These are phyloP conservation scores for Acarapis woodi DNA, from an alignment of 1,140 invertebrate genomes.

Conservation along the genomic window DNA sequence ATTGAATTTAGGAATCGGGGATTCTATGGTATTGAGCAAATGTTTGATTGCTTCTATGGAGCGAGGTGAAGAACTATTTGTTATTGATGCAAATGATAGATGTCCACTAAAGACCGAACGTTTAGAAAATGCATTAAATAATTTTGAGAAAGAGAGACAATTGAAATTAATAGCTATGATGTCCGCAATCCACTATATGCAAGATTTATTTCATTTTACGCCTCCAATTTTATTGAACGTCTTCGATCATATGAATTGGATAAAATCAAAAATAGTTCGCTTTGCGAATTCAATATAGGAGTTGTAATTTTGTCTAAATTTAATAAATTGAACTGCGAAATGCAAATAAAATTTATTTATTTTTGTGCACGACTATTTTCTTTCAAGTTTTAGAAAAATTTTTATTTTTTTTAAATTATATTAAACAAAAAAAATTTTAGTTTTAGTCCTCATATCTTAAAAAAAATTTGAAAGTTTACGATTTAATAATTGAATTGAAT, in stretches of 20 bases:
- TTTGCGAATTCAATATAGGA: slow-evolving; percentile 9
- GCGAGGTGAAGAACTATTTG: slow-evolving; percentile 28
- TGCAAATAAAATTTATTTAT: too few species aligned
- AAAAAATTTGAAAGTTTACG: too few species aligned
- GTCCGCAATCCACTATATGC: slow-evolving; percentile 8
- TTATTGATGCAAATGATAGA: background rate
- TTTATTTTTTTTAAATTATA: too few species aligned
- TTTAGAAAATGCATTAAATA: slow-evolving; percentile 2
- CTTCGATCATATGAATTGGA: slow-evolving; percentile 1
- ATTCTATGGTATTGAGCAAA: slow-evolving; percentile 39
- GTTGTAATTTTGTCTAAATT: too few species aligned
- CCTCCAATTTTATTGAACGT: slow-evolving; percentile 3
- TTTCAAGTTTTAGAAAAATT: too few species aligned
- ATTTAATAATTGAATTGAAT: too few species aligned
- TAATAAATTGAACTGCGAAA: too few species aligned
- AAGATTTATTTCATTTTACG: slow-evolving; percentile 3
- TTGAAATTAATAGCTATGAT: slow-evolving; percentile 10
- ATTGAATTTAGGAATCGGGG: slow-evolving; percentile 85
- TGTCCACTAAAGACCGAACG: too few species aligned
- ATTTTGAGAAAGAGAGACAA: slow-evolving; percentile 7
- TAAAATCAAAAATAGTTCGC: slow-evolving; percentile 8
- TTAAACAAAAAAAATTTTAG: too few species aligned
- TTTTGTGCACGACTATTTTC: too few species aligned
- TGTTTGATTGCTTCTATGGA: slow-evolving; percentile 34
- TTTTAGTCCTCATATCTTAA: too few species aligned